Base-by-base conservation (phyloP, 2,888 invertebrate species). In the Synergus laeviventris region DNA sequence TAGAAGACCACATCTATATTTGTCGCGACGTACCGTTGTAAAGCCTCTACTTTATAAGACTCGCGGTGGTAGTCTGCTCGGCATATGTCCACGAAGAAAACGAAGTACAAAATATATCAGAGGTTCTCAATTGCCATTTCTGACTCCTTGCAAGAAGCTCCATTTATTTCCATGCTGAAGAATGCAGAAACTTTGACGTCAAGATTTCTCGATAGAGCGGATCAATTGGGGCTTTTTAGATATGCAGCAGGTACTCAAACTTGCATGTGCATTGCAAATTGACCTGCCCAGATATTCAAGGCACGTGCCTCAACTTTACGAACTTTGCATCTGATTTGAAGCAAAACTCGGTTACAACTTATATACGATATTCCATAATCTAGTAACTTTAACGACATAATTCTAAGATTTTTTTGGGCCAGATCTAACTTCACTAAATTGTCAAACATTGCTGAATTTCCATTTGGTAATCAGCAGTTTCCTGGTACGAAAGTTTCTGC, bases 401-500 rank as follows among this genome's bases (percentile, higher is more conserved):
- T 45, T 45, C 2, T n/a, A n/a, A n/a, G n/a, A n/a, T n/a, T n/a
- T n/a, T n/a, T n/a, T n/a, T n/a, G 31, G 7, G 9, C 9, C 49
- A 49, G 49, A 49, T 9, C 49, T 18, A n/a, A 49, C n/a, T 18
- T 49, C 49, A 21, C 12, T 24, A 12, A 21, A 45, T 31, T 49
- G 16, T 31, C 70, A 42, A 70, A 49, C 42, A 24, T 70, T 49
- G 49, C 76, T 76, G 74, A 79, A 80, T 79, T 80, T 76, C 73
- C 75, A 70, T 66, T 76, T 62, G 76, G 79, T 73, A 79, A 80
- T 80, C 78, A 73, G 76, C 66, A 59, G 74, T 75, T 77, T 78
- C 78, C 80, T 73, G 75, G 31, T 45, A 77, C 49, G 56, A 60
- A 60, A 70, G 61, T 70, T 70, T 70, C 49, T n/a, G 49, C 49